Base-by-base conservation (phyloP, 1,140 invertebrate genomes). In the Brachionus calyciflorus region DNA sequence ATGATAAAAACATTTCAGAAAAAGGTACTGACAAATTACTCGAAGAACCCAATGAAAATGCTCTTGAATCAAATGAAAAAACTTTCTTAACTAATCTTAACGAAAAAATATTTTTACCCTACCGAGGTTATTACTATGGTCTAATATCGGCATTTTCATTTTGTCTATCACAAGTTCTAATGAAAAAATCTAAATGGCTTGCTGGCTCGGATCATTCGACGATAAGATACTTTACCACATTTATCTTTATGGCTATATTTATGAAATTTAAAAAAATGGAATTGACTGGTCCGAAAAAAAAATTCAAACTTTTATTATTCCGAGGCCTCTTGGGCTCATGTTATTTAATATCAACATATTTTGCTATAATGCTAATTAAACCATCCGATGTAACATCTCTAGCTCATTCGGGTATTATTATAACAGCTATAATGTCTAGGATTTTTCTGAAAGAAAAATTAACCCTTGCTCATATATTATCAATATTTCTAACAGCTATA, bases 401-500 rank as follows among this genome's bases (percentile, higher is more conserved):
- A 33, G 30, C 69, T 21, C 69, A 73, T 51, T 28, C 69, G 26
- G 51, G 69, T 73, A 17, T 73, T 24, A 51, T 73, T 24, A 73
- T 73, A 10, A 73, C 69, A 37, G 69, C 69, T 1, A 49, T 73
- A 19, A 49, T 73, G 69, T 73, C 69, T 10, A 49, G 69, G 19
- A 51, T 73, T 30, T 73, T 73, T 55, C n/a, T 73, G 3, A 49
- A 73, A 21, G 69, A 73, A 41, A 73, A 73, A 24, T 33, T 73
- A n/a, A 73, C 46, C 9, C 26, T 73, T 14, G 69, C 69, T 24
- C 69, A 73, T 51, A 19, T 73, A n/a, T 19, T 51, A 17, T 73
- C 69, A 4, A 51, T 55, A 21, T 33, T 51, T 19, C 51, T 73
- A 33, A 73, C 69, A 26, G 51, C 51, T 0, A 30, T 41, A 1